Percentiles rank a stretch among this genome's conserved stretches.
phyloP scores from a whole-genome alignment of 2,797 vertebrate species.

The Poliocrania exsul region DNA sequence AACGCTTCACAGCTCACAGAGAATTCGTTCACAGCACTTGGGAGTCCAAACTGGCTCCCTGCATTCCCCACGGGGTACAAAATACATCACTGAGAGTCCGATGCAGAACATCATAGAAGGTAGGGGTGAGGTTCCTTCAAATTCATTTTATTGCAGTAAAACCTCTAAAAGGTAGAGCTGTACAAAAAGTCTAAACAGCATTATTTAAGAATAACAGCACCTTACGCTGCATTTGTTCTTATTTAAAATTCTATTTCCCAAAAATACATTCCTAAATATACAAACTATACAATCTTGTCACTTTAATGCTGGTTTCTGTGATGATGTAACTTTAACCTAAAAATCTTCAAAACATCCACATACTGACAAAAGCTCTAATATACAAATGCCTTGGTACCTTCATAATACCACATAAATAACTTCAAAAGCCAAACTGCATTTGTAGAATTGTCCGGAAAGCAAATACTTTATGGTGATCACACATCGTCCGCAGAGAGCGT shows the following conservation, averaged over 20 bases:
- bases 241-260: constrained; percentile 80
- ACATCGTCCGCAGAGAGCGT: constrained; percentile 91
- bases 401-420: constrained; percentile 82
- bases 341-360: constrained; percentile 63
- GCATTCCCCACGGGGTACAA: constrained; percentile 67
- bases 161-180: constrained; percentile 78
- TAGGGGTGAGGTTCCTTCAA: constrained; percentile 63
- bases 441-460: constrained; percentile 55
- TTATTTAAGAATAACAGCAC: constrained; percentile 75
- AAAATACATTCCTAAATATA: constrained; percentile 86
- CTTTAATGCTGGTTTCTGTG: constrained; percentile 82
- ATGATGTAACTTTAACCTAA: constrained; percentile 71
- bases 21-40: constrained; percentile 51
- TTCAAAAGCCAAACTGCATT: constrained; percentile 62
- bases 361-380: constrained; percentile 65
- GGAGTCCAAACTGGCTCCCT: constrained; percentile 29
- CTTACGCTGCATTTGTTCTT: constrained; percentile 72
- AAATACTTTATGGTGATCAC: constrained; percentile 86
- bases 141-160: constrained; percentile 77
- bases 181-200: constrained; percentile 78
- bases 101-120: constrained; percentile 49
- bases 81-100: constrained; percentile 63
- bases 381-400: constrained; percentile 76
- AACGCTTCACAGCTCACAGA: constrained; percentile 70
- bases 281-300: constrained; percentile 83